Conservation (phyloP, 2,797 vertebrate species). For the Cynodonichthys magdalenae region DNA sequence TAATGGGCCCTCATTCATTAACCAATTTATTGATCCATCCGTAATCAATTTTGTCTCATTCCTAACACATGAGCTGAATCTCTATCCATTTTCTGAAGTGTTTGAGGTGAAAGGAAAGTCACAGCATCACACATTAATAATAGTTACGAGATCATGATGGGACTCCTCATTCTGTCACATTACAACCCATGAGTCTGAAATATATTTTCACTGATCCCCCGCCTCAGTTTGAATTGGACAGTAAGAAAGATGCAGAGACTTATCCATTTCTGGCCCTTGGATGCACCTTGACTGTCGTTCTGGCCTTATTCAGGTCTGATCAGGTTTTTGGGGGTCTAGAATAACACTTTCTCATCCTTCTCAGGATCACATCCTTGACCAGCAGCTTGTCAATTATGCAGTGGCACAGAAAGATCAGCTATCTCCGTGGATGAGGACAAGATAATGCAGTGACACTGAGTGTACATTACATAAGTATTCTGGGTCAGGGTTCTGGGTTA, state of each 20-base stretch:
- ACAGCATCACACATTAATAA: neutral
- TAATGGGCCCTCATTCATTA: conserved; percentile 65
- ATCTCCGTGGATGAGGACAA: conserved; percentile 64
- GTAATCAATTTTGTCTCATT: conserved; percentile 63
- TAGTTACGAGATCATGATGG: too few relatives aligned
- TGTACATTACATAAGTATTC: conserved; percentile 50
- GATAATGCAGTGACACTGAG: conserved; percentile 54
- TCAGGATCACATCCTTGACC: conserved; percentile 68
- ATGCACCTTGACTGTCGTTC: conserved; percentile 35
- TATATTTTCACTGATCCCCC: conserved; percentile 16
- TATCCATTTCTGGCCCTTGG: conserved; percentile 22
- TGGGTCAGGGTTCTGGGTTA: conserved; percentile 48
- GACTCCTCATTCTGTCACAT: conserved; percentile 39
- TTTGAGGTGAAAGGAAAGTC: conserved; percentile 35
- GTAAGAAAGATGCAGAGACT: conserved; percentile 1
- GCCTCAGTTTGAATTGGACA: conserved; percentile 10
- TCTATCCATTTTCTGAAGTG: conserved; percentile 63
- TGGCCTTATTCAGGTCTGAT: conserved; percentile 32
- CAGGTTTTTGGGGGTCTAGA: conserved; percentile 46
- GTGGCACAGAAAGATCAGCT: conserved; percentile 66
- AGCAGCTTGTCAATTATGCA: conserved; percentile 80
- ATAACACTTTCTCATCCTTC: conserved; percentile 75
- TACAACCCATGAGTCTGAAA: conserved; percentile 36
- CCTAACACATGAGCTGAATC: conserved; percentile 54
- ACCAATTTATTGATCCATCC: conserved; percentile 66